phyloP scores from a whole-genome alignment of 2,797 vertebrate genomes.

The Astyanax mexicanus region DNA sequence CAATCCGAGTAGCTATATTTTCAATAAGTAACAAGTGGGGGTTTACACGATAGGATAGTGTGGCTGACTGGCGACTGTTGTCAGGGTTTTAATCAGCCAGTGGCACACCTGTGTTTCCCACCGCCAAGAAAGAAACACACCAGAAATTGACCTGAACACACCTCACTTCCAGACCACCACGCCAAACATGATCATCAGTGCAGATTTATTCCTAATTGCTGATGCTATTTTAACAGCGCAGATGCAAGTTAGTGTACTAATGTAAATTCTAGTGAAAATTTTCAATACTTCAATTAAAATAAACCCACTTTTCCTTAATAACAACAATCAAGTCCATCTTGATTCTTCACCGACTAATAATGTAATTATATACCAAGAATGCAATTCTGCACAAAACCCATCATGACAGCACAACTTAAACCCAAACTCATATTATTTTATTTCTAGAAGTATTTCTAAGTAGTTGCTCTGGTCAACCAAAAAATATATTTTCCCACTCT shows the following conservation, averaged over 20 bases:
- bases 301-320: neutral
- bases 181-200: no score
- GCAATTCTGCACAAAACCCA: neutral
- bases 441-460: neutral
- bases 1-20: no score
- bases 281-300: neutral
- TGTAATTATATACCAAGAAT: neutral
- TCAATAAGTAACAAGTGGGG: no score
- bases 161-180: no score
- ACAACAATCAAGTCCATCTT: neutral
- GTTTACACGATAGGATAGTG: no score
- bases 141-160: no score
- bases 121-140: no score
- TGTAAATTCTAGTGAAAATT: neutral
- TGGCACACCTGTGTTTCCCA: no score
- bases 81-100: no score
- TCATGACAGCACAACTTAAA: neutral
- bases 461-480: neutral
- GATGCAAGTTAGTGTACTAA: neutral
- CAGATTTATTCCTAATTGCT: no score
- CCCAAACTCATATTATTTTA: slow-evolving; percentile 1
- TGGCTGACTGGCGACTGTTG: no score
- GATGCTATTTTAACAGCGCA: no score
- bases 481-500: neutral
- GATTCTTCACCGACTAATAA: neutral